phyloP scores from a whole-genome alignment of 2,113 vertebrate species.

The Gymnarchus niloticus region DNA sequence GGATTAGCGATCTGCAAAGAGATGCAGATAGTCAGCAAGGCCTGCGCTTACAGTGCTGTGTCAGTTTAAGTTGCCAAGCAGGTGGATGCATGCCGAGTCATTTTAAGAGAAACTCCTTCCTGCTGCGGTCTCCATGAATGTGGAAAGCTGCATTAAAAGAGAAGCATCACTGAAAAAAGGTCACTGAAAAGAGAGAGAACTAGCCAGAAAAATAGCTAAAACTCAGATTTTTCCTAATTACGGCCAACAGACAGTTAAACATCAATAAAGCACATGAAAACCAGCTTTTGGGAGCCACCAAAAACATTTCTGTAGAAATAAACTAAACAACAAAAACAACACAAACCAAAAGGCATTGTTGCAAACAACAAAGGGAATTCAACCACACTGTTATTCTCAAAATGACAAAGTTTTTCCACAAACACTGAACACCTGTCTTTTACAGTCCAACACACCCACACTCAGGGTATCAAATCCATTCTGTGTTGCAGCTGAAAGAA shows the following conservation, averaged over 20 bases:
- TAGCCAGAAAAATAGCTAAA: background rate
- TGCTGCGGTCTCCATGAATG: background rate
- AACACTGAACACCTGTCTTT: conserved; percentile 1
- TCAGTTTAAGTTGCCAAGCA: conserved; percentile 19
- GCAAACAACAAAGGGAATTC: conserved; percentile 3
- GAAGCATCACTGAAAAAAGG: background rate
- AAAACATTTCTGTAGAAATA: background rate
- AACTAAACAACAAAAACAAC: no score
- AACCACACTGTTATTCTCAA: background rate
- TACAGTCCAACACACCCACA: background rate
- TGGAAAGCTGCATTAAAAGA: conserved; percentile 2
- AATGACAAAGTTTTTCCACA: background rate
- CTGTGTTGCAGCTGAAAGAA: background rate
- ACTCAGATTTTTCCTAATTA: conserved; percentile 12
- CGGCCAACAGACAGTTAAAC: background rate
- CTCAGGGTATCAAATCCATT: background rate
- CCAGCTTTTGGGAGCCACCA: background rate
- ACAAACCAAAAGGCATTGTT: background rate
- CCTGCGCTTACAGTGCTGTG: background rate
- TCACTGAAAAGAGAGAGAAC: background rate
- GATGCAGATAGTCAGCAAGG: background rate
- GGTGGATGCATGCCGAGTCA: background rate
- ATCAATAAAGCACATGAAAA: background rate
- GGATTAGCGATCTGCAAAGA: conserved; percentile 18
- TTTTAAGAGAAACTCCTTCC: background rate